Percentiles rank a stretch among this genome's conserved stretches.
phyloP scores from a whole-genome alignment of 2,797 vertebrate species.

The Avahi laniger region DNA sequence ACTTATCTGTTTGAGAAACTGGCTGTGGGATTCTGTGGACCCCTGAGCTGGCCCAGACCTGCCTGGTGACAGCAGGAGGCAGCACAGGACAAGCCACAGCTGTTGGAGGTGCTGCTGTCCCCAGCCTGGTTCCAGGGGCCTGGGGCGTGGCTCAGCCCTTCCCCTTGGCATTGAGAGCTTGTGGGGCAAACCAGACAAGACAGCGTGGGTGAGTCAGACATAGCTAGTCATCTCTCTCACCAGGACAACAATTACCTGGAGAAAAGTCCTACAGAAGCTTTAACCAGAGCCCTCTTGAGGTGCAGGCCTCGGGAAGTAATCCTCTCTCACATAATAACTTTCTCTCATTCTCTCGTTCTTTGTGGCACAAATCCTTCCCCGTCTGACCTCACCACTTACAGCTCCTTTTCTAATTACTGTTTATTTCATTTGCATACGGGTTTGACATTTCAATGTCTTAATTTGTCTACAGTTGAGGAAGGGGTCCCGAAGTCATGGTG shows the following conservation, averaged over 20 bases:
- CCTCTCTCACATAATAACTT: background rate
- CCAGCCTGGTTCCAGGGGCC: no score
- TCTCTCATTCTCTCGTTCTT: background rate
- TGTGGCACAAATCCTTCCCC: background rate
- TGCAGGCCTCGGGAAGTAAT: background rate
- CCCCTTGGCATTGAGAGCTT: background rate
- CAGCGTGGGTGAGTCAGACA: no score
- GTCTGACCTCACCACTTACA: background rate
- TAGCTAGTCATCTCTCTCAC: background rate
- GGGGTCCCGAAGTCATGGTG: background rate
- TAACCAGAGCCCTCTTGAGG: background rate
- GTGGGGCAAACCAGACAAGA: background rate
- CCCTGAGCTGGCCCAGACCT: background rate
- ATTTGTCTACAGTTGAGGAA: background rate
- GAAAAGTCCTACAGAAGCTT: background rate
- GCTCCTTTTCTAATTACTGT: background rate
- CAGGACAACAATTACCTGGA: background rate
- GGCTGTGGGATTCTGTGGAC: background rate
- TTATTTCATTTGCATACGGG: background rate
- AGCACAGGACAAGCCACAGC: no score
- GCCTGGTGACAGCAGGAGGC: background rate
- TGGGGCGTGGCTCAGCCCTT: background rate
- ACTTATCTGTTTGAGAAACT: background rate
- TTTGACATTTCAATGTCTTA: background rate
- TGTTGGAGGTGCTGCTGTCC: background rate